A percentile compares a stretch with the other conserved stretches of the same genome.
Evolutionary conservation across 2,888 invertebrate species (phyloP).

Genomic region (Lasioglossum lativentre): DNA sequence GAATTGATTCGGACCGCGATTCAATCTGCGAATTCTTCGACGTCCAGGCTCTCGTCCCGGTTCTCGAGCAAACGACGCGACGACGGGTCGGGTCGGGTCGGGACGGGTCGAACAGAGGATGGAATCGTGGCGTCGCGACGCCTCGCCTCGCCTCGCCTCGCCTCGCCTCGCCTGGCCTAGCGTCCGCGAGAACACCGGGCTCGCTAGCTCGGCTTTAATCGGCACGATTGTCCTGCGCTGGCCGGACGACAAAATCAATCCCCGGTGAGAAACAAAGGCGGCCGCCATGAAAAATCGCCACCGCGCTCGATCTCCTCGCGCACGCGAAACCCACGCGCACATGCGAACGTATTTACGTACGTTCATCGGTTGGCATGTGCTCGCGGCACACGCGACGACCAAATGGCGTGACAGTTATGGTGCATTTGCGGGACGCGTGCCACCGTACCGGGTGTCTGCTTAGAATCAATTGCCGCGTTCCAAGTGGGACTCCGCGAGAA

Average conservation of each 20-base stretch:
- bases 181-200: background rate
- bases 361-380: conserved; percentile 44
- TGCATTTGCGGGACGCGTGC: conserved; percentile 71
- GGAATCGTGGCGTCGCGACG: conserved; percentile 10
- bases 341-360: conserved; percentile 35
- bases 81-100: background rate
- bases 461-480: conserved; percentile 61
- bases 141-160: background rate
- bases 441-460: conserved; percentile 67
- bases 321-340: conserved; percentile 56
- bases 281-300: conserved; percentile 70
- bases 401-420: conserved; percentile 71
- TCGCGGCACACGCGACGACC: conserved; percentile 63
- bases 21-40: conserved; percentile 78
- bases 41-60: conserved; percentile 16
- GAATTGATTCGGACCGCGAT: conserved; percentile 68
- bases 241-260: conserved; percentile 74
- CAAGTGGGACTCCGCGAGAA: conserved; percentile 10
- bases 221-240: conserved; percentile 32
- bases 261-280: conserved; percentile 56
- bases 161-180: background rate
- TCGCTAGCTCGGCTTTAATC: conserved; percentile 22
- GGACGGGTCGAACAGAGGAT: conserved; percentile 3
- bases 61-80: conserved; percentile 23
- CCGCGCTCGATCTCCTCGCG: conserved; percentile 53